Evolutionary conservation across 2,888 invertebrate genomes (phyloP).

Genomic region (Stramonita haemastoma): DNA sequence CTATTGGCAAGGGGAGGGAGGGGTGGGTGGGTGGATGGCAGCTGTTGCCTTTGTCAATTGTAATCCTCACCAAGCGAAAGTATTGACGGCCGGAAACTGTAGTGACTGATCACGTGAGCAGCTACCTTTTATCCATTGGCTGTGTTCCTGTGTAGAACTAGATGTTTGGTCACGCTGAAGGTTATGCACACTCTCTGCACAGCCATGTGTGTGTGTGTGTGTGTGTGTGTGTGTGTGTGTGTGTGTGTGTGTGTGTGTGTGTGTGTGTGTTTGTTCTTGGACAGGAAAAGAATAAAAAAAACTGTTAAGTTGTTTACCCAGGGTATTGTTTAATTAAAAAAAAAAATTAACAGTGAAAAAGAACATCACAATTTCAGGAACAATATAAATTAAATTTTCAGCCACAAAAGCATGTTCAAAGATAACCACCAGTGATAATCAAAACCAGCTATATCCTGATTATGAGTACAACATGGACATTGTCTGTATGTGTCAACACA

Average conservation of each 20-base stretch:
- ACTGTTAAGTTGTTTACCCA: not conserved
- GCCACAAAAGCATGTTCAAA: no score
- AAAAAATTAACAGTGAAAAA: not conserved
- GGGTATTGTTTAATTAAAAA: not conserved
- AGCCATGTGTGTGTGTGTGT: not conserved
- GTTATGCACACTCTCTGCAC: not conserved
- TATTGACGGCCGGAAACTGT: not conserved
- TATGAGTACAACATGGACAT: no score
- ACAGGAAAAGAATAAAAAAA: no score
- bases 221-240: not conserved
- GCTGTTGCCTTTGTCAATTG: conserved; percentile 3
- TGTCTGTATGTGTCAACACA: no score
- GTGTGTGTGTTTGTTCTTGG: not conserved
- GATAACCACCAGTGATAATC: no score
- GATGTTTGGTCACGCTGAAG: not conserved
- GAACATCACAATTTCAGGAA: not conserved
- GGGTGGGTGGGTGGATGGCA: not conserved
- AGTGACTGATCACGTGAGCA: not conserved
- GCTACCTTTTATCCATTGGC: not conserved
- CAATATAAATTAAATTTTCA: no score
- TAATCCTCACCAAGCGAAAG: not conserved
- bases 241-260: not conserved
- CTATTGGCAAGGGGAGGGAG: not conserved
- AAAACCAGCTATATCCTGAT: no score
- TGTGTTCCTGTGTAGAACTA: not conserved